Evolutionary conservation across 2,797 vertebrate species (phyloP).

Genomic region (Distichodus sexfasciatus): DNA sequence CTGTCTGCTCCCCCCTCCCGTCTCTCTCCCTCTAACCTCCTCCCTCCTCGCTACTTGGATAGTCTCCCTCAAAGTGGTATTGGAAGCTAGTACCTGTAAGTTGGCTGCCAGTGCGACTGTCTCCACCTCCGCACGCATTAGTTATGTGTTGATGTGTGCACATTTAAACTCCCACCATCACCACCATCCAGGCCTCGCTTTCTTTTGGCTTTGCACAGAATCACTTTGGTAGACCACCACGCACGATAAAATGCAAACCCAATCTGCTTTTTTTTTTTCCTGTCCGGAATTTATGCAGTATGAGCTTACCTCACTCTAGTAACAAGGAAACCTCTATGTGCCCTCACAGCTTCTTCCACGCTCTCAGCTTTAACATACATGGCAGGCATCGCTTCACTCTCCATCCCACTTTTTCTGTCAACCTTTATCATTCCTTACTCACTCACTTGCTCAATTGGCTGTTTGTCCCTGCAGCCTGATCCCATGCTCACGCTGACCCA

Average conservation of each 20-base stretch:
- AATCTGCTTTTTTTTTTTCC: constrained; percentile 55
- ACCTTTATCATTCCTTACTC: constrained; percentile 21
- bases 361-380: constrained; percentile 23
- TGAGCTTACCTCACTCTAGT: constrained; percentile 32
- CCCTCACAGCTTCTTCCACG: constrained; percentile 62
- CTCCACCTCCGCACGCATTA: constrained; percentile 67
- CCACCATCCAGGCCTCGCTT: constrained; percentile 62
- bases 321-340: not conserved
- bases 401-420: constrained; percentile 16
- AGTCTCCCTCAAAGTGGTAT: constrained; percentile 99
- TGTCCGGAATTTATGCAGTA: constrained; percentile 54
- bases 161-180: too few species aligned
- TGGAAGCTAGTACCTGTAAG: constrained; percentile 99
- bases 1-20: constrained; percentile 83
- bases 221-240: constrained; percentile 50
- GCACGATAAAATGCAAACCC: constrained; percentile 39
- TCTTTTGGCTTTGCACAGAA: constrained; percentile 43
- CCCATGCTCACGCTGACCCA: constrained; percentile 76
- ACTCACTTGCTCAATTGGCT: constrained; percentile 13
- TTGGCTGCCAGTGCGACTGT: constrained; percentile 74
- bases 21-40: constrained; percentile 75
- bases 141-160: constrained; percentile 70
- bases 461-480: constrained; percentile 73
- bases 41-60: constrained; percentile 87
- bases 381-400: constrained; percentile 36